These are phyloP conservation scores for Exaiptasia diaphana DNA, from an alignment of 64 coral and sea anemone genomes.

Conservation along the genomic window DNA sequence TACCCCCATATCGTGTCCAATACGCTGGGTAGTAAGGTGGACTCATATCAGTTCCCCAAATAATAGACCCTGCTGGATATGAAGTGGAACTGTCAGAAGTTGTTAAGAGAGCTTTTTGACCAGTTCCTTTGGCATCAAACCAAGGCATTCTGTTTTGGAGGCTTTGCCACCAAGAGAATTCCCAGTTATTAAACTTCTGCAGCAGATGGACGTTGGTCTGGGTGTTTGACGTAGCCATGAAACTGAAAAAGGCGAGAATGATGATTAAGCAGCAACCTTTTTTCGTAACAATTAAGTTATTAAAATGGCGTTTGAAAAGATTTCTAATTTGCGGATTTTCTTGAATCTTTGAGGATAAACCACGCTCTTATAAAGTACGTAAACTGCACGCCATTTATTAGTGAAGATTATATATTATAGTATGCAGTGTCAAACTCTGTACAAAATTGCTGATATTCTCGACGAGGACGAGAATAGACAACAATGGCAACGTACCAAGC, in stretches of 20 bases:
- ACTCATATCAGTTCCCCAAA: slow-evolving; percentile 39
- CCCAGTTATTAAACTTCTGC: slow-evolving; percentile 49
- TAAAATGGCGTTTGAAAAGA: no score
- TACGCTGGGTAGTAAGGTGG: slow-evolving; percentile 26
- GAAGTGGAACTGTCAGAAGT: slow-evolving; percentile 17
- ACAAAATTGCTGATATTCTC: no score
- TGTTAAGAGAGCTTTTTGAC: slow-evolving; percentile 50
- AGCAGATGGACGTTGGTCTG: slow-evolving; percentile 31
- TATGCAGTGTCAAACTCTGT: no score
- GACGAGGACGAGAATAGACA: no score
- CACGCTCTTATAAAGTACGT: no score
- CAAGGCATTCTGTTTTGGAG: slow-evolving; percentile 63
- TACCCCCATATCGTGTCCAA: slow-evolving; percentile 61
- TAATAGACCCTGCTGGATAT: slow-evolving; percentile 40
- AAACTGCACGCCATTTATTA: no score
- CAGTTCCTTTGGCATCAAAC: slow-evolving; percentile 53
- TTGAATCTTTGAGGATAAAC: background rate
- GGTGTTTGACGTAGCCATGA: no score
- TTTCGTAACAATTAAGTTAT: no score
- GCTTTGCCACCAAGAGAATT: slow-evolving; percentile 24
- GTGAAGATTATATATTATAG: no score
- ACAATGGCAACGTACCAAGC: no score
- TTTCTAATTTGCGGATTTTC: slow-evolving; percentile 16
- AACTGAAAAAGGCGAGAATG: no score
- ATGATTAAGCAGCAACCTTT: no score